A percentile compares a stretch with the other conserved stretches of the same genome.
Evolutionary conservation across 2,113 vertebrate species (phyloP).

Genomic region (Apistogramma diplotaenia): DNA sequence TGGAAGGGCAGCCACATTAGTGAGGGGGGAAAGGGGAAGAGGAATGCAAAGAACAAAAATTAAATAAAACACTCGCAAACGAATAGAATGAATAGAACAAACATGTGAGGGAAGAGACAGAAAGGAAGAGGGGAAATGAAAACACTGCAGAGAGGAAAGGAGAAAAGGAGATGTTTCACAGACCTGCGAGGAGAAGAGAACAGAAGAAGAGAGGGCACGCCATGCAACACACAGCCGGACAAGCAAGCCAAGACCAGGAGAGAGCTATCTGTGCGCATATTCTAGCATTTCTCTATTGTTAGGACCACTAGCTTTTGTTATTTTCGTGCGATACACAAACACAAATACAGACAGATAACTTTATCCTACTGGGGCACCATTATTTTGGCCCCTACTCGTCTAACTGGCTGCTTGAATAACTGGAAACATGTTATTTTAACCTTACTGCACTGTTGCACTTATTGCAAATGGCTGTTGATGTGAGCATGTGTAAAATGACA

Average conservation of each 20-base stretch:
- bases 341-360: slow-evolving; percentile 2
- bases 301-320: slow-evolving; percentile 5
- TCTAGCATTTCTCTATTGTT: slow-evolving; percentile 12
- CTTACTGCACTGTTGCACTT: slow-evolving; percentile 8
- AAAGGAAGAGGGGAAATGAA: background rate
- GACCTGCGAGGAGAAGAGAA: background rate
- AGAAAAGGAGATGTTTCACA: slow-evolving; percentile 2
- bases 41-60: background rate
- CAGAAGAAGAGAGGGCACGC: background rate
- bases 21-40: background rate
- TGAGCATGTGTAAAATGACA: slow-evolving; percentile 40
- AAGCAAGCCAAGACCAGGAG: background rate
- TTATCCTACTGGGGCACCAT: background rate
- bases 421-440: slow-evolving; percentile 12
- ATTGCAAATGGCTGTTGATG: slow-evolving; percentile 16
- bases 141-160: background rate
- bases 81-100: background rate
- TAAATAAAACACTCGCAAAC: background rate
- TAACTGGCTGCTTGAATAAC: background rate
- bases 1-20: slow-evolving; percentile 4
- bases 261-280: background rate
- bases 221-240: background rate
- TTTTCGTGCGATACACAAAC: slow-evolving; percentile 18
- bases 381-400: slow-evolving; percentile 7
- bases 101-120: background rate